Percentiles rank a stretch among this genome's conserved stretches.
Evolutionary conservation across 1,140 invertebrate genomes (phyloP).

Genomic region (Cephus cinctus): DNA sequence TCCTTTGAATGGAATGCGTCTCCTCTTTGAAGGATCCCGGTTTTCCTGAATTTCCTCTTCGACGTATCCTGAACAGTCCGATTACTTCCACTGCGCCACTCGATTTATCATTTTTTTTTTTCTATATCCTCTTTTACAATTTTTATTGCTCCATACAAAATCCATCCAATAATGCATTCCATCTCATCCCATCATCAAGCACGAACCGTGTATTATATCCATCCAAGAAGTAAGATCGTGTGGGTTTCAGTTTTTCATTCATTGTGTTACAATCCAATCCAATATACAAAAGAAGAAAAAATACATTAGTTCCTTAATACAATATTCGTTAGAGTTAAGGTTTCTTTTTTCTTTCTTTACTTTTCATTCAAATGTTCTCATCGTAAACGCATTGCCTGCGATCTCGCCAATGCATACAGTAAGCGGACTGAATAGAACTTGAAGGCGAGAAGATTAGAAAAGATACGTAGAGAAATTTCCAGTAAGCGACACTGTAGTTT

Average conservation of each 20-base stretch:
- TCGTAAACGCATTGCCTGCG: conserved; percentile 29
- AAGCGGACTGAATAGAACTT: neutral
- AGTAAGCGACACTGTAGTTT: no score
- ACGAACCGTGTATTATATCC: conserved; percentile 50
- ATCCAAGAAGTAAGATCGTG: conserved; percentile 57
- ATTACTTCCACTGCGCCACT: conserved; percentile 14
- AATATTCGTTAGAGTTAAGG: conserved; percentile 8
- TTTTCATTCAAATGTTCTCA: conserved; percentile 24
- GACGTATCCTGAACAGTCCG: conserved; percentile 31
- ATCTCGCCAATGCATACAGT: conserved; percentile 5
- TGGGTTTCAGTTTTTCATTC: conserved; percentile 58
- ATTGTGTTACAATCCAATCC: conserved; percentile 59
- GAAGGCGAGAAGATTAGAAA: no score
- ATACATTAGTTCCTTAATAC: conserved; percentile 48
- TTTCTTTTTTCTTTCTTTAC: conserved; percentile 6
- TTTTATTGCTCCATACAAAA: conserved; percentile 45
- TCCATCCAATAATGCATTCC: conserved; percentile 51
- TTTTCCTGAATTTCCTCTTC: conserved; percentile 39
- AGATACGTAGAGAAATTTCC: no score
- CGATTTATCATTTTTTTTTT: conserved; percentile 1
- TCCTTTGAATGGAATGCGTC: conserved; percentile 34
- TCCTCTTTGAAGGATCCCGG: conserved; percentile 29
- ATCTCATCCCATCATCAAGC: conserved; percentile 41
- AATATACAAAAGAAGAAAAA: conserved; percentile 60
- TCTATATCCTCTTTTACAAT: conserved; percentile 19